Evolutionary conservation across 2,113 vertebrate species (phyloP).

Genomic region (Thalassarche chlororhynchos): DNA sequence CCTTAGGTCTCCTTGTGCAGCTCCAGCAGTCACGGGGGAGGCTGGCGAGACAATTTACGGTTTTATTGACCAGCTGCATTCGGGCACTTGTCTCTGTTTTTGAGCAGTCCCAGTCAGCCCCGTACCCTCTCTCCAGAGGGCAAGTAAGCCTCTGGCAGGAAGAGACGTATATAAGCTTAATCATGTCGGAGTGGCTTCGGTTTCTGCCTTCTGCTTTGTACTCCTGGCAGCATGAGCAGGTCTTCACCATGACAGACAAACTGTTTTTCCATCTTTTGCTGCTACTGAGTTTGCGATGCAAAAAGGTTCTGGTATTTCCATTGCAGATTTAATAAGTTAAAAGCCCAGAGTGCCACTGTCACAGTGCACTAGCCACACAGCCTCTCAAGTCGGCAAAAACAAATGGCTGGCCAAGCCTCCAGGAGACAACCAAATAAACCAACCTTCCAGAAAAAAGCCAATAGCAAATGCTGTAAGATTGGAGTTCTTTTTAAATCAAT

Average conservation of each 20-base stretch:
- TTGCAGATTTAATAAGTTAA: background rate
- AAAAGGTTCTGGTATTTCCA: background rate
- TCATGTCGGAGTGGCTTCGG: background rate
- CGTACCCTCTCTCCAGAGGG: background rate
- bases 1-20: background rate
- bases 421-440: background rate
- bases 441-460: background rate
- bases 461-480: background rate
- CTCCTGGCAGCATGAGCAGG: background rate
- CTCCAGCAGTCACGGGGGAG: background rate
- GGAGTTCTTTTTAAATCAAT: background rate
- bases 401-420: background rate
- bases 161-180: background rate
- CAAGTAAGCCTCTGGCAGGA: background rate
- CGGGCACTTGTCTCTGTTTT: background rate
- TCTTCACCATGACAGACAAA: background rate
- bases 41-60: background rate
- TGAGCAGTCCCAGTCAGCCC: background rate
- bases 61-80: background rate
- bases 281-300: background rate
- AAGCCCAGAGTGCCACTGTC: background rate
- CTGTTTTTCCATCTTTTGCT: background rate
- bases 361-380: background rate
- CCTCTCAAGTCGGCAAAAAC: background rate
- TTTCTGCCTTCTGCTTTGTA: background rate